Evolutionary conservation across 1,140 invertebrate genomes (phyloP).

Genomic region (Drosophila sturtevanti): DNA sequence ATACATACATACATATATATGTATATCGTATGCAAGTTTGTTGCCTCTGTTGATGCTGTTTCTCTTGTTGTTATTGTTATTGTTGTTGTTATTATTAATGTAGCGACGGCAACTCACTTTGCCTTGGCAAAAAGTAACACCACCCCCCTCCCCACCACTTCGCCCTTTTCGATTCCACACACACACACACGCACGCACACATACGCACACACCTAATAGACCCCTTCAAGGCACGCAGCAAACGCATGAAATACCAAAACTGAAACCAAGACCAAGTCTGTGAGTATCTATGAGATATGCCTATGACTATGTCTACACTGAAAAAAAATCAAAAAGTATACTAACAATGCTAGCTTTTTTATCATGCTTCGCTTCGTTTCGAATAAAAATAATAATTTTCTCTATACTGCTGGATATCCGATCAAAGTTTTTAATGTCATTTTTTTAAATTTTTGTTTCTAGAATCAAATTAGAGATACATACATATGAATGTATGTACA

Average conservation of each 20-base stretch:
- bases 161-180: background rate
- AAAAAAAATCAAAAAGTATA: conserved; percentile 18
- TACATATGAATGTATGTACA: no score
- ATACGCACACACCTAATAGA: no score
- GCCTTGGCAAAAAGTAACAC: conserved; percentile 12
- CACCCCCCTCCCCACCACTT: background rate
- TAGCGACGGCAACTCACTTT: conserved; percentile 22
- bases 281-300: conserved; percentile 71
- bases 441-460: no score
- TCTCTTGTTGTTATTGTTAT: background rate
- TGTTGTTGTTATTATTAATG: conserved; percentile 54
- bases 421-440: no score
- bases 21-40: conserved; percentile 33
- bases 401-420: no score
- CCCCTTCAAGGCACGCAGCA: conserved; percentile 28
- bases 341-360: background rate
- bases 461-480: no score
- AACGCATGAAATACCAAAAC: conserved; percentile 29
- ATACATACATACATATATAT: no score
- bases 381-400: no score
- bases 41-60: conserved; percentile 13
- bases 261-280: conserved; percentile 36
- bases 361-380: no score
- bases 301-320: conserved; percentile 50
- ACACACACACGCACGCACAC: no score